These are phyloP conservation scores for Polyommatus icarus DNA, from an alignment of 2,888 invertebrate species.

Conservation along the genomic window DNA sequence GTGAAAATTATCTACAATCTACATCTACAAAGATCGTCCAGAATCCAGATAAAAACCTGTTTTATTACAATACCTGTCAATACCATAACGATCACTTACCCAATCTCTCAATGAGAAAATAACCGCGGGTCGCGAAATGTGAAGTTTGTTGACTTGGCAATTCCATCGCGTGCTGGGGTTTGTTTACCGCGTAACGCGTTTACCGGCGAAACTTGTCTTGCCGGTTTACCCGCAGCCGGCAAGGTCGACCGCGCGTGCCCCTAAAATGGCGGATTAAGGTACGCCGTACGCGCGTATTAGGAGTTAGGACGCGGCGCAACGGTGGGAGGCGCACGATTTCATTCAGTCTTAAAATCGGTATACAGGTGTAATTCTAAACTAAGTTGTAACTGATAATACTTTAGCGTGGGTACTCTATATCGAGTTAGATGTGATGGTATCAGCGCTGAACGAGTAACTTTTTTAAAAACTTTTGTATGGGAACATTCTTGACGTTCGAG, in stretches of 20 bases:
- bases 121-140: constrained; percentile 22
- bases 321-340: no score
- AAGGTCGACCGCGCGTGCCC: constrained; percentile 70
- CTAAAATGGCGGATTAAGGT: constrained; percentile 51
- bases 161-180: constrained; percentile 67
- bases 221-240: constrained; percentile 66
- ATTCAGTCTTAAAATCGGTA: no score
- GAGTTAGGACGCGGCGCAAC: no score
- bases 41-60: not conserved
- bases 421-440: no score
- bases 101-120: not conserved
- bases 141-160: constrained; percentile 54
- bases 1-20: not conserved
- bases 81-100: not conserved
- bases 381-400: no score
- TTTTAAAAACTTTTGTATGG: no score
- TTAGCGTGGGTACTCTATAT: no score
- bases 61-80: not conserved
- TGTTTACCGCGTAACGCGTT: constrained; percentile 70
- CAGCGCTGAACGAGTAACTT: no score
- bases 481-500: no score
- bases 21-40: not conserved
- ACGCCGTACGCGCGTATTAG: not conserved
- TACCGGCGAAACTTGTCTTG: constrained; percentile 68
- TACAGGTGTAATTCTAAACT: no score